Conservation (phyloP, 1,140 invertebrate genomes). For the Drosophila fuyamai region DNA sequence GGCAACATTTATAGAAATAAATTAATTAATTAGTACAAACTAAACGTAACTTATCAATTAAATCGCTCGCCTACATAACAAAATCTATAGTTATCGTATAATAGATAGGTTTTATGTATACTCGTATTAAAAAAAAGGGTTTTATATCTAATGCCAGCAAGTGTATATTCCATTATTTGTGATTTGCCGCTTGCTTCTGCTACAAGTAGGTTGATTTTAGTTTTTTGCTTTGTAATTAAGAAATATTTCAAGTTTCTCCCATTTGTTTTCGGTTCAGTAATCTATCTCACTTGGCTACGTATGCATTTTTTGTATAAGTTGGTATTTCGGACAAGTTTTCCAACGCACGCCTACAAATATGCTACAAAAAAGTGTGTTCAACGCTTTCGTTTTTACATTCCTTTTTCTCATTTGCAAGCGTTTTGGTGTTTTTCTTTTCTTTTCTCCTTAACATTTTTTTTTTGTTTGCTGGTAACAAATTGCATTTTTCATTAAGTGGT, state of each 20-base stretch:
- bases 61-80: slow-evolving; percentile 44
- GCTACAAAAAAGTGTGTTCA: slow-evolving; percentile 42
- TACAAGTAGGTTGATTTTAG: slow-evolving; percentile 28
- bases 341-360: slow-evolving; percentile 42
- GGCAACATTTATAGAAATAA: slow-evolving; percentile 60
- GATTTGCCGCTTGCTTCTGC: slow-evolving; percentile 8
- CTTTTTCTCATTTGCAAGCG: slow-evolving; percentile 15
- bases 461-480: slow-evolving; percentile 42
- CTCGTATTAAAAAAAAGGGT: slow-evolving; percentile 35
- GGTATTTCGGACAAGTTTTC: slow-evolving; percentile 28
- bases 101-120: slow-evolving; percentile 28
- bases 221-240: slow-evolving; percentile 19
- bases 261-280: slow-evolving; percentile 8
- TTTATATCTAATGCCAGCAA: slow-evolving; percentile 50
- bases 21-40: slow-evolving; percentile 75
- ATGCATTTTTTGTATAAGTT: slow-evolving; percentile 25
- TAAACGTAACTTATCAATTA: slow-evolving; percentile 54
- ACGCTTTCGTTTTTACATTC: slow-evolving; percentile 11
- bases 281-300: slow-evolving; percentile 38
- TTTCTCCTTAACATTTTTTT: slow-evolving; percentile 7
- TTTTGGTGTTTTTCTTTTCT: slow-evolving; percentile 35
- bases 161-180: slow-evolving; percentile 28
- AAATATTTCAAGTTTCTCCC: slow-evolving; percentile 35
- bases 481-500: slow-evolving; percentile 24
- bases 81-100: slow-evolving; percentile 47